Conservation (phyloP, 2,113 vertebrate genomes). For the Dicaeum eximium region DNA sequence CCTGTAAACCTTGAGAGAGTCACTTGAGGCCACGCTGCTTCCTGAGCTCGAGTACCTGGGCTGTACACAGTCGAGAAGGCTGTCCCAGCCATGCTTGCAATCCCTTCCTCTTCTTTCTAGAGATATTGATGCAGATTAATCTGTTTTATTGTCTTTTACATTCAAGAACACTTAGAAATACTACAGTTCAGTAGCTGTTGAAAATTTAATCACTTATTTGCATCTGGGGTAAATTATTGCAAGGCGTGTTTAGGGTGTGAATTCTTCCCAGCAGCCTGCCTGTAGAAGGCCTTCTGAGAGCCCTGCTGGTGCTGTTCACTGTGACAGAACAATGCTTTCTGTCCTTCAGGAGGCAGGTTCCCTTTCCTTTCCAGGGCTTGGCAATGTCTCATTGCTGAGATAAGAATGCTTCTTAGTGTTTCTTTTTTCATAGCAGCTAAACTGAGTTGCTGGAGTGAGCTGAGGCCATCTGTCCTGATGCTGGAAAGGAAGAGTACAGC, state of each 20-base stretch:
- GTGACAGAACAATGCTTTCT: background rate
- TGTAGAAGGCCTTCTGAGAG: background rate
- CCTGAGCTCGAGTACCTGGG: background rate
- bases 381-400: background rate
- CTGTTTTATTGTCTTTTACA: background rate
- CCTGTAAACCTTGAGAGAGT: background rate
- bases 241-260: background rate
- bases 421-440: background rate
- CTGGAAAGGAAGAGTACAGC: slow-evolving; percentile 25
- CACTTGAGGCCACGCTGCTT: background rate
- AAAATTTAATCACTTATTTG: background rate
- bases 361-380: background rate
- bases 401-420: background rate
- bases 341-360: background rate
- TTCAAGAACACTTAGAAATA: background rate
- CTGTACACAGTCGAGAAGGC: background rate
- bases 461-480: slow-evolving; percentile 24
- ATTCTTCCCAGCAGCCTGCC: background rate
- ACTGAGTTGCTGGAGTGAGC: background rate
- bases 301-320: background rate
- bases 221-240: background rate
- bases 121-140: background rate
- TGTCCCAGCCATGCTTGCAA: background rate
- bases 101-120: background rate
- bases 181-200: background rate